Evolutionary conservation across 2,888 invertebrate species (phyloP), one percentile per base, ranked within the genome.

Genomic region (Perithous albicinctus): DNA sequence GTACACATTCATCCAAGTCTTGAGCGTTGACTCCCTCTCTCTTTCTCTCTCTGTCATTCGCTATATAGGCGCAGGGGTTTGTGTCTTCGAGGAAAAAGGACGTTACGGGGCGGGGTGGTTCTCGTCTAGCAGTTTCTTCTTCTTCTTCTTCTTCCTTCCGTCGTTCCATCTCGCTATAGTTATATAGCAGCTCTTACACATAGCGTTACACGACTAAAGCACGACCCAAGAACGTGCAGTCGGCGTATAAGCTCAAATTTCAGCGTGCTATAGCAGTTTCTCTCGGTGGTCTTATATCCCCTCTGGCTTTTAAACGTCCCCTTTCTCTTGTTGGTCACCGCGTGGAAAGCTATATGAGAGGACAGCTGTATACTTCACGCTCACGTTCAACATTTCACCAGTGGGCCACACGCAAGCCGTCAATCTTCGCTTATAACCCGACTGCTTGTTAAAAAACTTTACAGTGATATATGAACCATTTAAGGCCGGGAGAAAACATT

Each of bases 351-450:
- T n/a, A 63, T 26, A 54, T 38, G 46, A 72, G 29, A 10, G 35
- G 61, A 78, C 77, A 77, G 76, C 80, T 80, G 70, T 76, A 67
- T 73, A 61, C 67, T 76, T 77, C 64, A 63, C 48, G 72, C 79
- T 83, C 77, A 63, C 61, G 80, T 77, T 83, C 56, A 56, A 80
- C 38, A 76, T 80, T 79, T 79, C 29, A 70, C 66, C 35, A 61
- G 59, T 78, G 66, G 73, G 20, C 70, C 78, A 66, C 80, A 73
- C 73, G 73, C 76, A 61, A 3, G 32, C 23, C 48, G 18, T n/a
- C n/a, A n/a, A n/a, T n/a, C 26, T 12, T 15, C 1, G 23, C 51
- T 23, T 29, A 5, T 29, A 29, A n/a, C n/a, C n/a, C n/a, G n/a
- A n/a, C n/a, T n/a, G n/a, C n/a, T n/a, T n/a, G n/a, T n/a, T n/a